Percentiles rank a stretch among this genome's conserved stretches.
These are phyloP conservation scores for Cossypha niveicapilla DNA, from an alignment of 2,797 vertebrate genomes.

Conservation along the genomic window DNA sequence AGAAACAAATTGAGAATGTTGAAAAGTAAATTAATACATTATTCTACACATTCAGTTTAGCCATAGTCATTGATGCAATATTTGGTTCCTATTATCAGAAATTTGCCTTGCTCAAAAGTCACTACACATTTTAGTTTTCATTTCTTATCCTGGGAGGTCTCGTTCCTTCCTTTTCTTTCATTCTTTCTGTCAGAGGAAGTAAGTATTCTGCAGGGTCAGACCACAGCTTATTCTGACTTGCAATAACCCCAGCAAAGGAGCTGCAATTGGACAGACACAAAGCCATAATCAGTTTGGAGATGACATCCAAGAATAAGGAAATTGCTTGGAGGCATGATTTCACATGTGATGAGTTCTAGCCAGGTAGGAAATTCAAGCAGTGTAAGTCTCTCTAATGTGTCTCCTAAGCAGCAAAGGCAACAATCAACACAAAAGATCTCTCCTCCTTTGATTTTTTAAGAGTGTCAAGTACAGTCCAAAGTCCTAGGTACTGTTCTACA, in stretches of 20 bases:
- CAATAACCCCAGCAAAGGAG: neutral
- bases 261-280: neutral
- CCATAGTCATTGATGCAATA: neutral
- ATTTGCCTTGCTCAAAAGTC: neutral
- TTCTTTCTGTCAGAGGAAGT: neutral
- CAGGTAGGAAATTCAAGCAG: neutral
- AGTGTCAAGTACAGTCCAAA: neutral
- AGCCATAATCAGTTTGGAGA: neutral
- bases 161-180: neutral
- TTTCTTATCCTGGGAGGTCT: neutral
- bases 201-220: neutral
- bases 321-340: neutral
- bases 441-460: neutral
- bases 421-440: neutral
- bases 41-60: neutral
- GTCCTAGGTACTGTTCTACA: neutral
- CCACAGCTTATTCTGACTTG: neutral
- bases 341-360: neutral
- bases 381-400: neutral
- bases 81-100: neutral
- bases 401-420: neutral
- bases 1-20: rapidly evolving
- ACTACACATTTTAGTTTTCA: neutral
- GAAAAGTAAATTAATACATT: neutral
- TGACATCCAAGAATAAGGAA: neutral